Evolutionary conservation across 1,140 invertebrate genomes (phyloP), one percentile per base, ranked within the genome.

Genomic region (Mesaphorura yosii): DNA sequence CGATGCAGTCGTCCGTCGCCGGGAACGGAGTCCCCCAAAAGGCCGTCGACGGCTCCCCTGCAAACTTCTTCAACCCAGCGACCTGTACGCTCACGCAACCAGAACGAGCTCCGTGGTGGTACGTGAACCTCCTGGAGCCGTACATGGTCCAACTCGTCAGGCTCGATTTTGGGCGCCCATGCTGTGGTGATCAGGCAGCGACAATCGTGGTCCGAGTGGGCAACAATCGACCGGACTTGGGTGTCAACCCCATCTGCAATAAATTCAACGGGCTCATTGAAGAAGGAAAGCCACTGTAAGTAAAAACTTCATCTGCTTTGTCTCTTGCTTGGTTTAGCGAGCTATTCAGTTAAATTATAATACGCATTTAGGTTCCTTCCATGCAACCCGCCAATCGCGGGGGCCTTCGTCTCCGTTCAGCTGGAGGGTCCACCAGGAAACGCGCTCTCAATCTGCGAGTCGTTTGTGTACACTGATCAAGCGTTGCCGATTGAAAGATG

Each of bases 111-210:
- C 89, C 90, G 6, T 93, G 89, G 89, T 94, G 89, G 88, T 93
- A 93, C 70, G 89, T 94, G 59, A 94, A 94, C 69, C 76, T 94
- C 1, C 73, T 94, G 25, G 90, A 94, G 65, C 89, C 89, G 0
- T 93, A 93, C 67, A 90, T 93, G 86, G 88, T 94, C 31, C 88
- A 94, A 68, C 74, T 93, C 40, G 89, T 94, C 10, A 72, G 90
- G 34, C 71, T 94, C 38, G 90, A 93, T 72, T 93, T 93, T 67
- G 90, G 89, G 39, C 86, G 88, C 69, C 78, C 85, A 15, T 93
- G 89, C 65, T 92, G 89, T 68, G 86, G 88, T 87, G 60, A 62
- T 42, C 77, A 83, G 64, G 82, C 83, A 20, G 88, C 88, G 0
- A 90, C 85, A 0, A 84, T 93, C 50, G 79, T 89, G 19, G 88